These are phyloP conservation scores for Dipodomys merriami DNA, from an alignment of 2,113 vertebrate genomes.

Conservation along the genomic window DNA sequence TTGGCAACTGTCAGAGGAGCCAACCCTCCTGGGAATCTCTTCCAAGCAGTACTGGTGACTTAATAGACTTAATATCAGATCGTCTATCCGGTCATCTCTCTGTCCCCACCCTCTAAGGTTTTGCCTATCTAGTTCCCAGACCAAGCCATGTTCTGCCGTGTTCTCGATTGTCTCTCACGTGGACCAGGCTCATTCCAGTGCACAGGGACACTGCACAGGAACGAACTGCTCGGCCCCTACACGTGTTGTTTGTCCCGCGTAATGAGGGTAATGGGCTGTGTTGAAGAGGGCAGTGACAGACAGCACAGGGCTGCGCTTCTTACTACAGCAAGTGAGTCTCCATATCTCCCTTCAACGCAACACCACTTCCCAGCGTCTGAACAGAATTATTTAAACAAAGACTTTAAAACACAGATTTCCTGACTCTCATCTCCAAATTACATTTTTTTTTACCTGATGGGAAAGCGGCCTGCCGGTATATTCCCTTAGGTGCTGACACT, in stretches of 20 bases:
- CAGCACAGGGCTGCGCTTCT: conserved; percentile 8
- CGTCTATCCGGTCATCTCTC: background rate
- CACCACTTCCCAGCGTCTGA: conserved; percentile 15
- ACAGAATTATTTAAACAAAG: conserved; percentile 39
- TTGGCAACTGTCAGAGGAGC: background rate
- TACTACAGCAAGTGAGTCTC: conserved; percentile 3
- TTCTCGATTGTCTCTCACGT: background rate
- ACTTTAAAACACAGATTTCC: conserved; percentile 31
- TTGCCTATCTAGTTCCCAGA: background rate
- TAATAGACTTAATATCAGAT: background rate
- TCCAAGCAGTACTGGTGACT: background rate
- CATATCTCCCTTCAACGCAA: background rate
- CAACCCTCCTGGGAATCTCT: background rate
- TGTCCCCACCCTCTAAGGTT: background rate
- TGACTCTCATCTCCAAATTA: background rate
- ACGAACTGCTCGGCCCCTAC: background rate
- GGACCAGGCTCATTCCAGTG: background rate
- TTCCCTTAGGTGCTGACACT: background rate
- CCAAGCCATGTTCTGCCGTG: background rate
- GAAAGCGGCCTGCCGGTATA: background rate
- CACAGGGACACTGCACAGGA: background rate
- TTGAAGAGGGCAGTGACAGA: background rate
- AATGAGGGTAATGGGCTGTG: too few species aligned
- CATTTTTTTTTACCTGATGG: background rate
- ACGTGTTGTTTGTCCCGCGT: background rate